Conservation (phyloP, 2,888 invertebrate species). For the Mesorhabditis spiculigera region DNA sequence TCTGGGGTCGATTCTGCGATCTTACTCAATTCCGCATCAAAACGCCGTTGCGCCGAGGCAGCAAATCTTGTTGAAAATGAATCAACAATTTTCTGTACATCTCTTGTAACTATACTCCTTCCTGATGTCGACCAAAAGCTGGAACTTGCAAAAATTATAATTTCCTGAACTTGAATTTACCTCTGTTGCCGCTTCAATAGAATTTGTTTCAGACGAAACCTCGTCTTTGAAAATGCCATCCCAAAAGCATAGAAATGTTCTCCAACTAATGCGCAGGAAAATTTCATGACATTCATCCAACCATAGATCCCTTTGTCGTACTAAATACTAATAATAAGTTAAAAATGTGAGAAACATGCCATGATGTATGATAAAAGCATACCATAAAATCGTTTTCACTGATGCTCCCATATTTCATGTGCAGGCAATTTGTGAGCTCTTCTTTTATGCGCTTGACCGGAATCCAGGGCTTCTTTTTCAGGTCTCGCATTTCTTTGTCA, state of each 20-base stretch:
- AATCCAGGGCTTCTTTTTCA: conserved; percentile 44
- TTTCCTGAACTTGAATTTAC: background rate
- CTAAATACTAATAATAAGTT: conserved; percentile 15
- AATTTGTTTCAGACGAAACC: conserved; percentile 46
- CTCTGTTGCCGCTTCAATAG: conserved; percentile 28
- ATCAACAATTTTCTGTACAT: conserved; percentile 38
- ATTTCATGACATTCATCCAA: conserved; percentile 44
- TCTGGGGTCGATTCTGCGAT: conserved; percentile 10
- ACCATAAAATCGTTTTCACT: conserved; percentile 39
- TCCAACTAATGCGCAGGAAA: conserved; percentile 30
- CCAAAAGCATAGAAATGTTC: conserved; percentile 33
- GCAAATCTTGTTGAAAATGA: conserved; percentile 24
- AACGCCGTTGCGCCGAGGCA: conserved; percentile 20
- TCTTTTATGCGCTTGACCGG: conserved; percentile 34
- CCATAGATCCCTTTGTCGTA: conserved; percentile 46
- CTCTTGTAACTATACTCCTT: conserved; percentile 31
- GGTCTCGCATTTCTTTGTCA: conserved; percentile 26
- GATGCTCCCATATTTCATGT: conserved; percentile 31
- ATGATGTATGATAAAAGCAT: background rate
- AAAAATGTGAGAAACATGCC: background rate
- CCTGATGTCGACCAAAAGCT: conserved; percentile 38
- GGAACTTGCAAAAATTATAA: conserved; percentile 12
- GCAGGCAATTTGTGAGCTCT: conserved; percentile 38
- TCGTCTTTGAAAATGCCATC: conserved; percentile 36
- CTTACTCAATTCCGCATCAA: conserved; percentile 25